These are phyloP conservation scores for Capreolus pygargus DNA, from an alignment of 2,113 vertebrate genomes.

Conservation along the genomic window DNA sequence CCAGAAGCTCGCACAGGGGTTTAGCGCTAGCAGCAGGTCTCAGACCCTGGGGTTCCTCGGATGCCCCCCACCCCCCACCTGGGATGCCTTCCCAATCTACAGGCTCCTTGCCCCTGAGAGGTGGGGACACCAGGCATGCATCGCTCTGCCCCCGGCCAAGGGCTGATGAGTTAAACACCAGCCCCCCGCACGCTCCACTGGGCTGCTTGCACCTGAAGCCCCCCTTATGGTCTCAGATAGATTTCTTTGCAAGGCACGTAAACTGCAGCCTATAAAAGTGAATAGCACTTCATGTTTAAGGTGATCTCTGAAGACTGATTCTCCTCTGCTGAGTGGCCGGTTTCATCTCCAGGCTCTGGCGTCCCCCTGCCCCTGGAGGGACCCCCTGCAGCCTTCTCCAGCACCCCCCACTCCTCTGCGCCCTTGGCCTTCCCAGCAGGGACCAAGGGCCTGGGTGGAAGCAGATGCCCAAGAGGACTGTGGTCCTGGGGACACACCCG, in stretches of 20 bases:
- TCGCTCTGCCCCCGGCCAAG: fast-evolving
- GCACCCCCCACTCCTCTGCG: not conserved
- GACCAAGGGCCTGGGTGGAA: not conserved
- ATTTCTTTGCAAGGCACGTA: not conserved
- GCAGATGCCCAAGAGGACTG: not conserved
- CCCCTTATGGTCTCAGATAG: not conserved
- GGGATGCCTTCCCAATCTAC: not conserved
- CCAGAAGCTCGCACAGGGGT: not conserved
- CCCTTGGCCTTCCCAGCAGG: not conserved
- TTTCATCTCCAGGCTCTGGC: not conserved
- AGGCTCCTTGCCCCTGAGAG: not conserved
- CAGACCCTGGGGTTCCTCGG: not conserved
- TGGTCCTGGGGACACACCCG: not conserved
- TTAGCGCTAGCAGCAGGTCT: not conserved
- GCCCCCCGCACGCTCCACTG: fast-evolving
- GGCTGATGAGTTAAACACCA: not conserved
- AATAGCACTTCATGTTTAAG: not conserved
- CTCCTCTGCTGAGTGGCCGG: not conserved
- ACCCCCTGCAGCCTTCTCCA: not conserved
- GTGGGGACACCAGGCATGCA: not conserved
- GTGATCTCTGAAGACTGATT: constrained; percentile 27
- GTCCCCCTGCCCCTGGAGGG: not conserved
- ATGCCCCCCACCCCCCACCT: fast-evolving
- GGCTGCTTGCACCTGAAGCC: not conserved
- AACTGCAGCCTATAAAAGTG: not conserved